Base-by-base conservation (phyloP, 2,113 vertebrate genomes). In the Tachysurus fulvidraco region DNA sequence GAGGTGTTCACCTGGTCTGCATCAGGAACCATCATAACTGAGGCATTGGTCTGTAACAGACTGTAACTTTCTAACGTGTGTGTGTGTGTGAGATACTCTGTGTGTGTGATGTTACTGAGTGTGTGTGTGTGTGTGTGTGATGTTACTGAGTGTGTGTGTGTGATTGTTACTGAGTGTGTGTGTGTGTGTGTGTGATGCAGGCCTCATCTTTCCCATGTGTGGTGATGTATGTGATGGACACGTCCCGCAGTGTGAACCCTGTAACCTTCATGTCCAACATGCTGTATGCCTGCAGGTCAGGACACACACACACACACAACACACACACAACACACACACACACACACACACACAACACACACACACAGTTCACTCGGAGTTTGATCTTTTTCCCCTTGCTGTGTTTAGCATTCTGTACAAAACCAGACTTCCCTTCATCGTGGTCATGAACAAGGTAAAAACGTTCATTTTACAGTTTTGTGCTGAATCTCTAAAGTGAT, bases 241-340 rank as follows among this genome's bases (percentile, higher is more conserved):
- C 98, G 4, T 97, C 98, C 41, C 96, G 98, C 90, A 98, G 98
- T 86, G 97, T 97, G 60, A 99, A 91, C 89, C 98, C 98, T 0
- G 94, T 99, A 90, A 99, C 98, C 16, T 99, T 99, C 90, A 99
- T 99, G 98, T 99, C 98, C 91, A 99, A 99, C 92, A 99, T 99
- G 98, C 94, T 99, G 0, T 99, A 99, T 50, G 98, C 98, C 87
- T 99, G 98, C 97, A 99, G 98, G 98, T 99, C 88, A 91, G 92
- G 30, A 59, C 50, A n/a, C 21, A 7, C 76, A 55, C n/a, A 5
- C 4, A 13, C 46, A 11, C 44, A 30, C 25, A 13, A n/a, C n/a
- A n/a, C n/a, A n/a, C n/a, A n/a, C n/a, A n/a, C n/a, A n/a, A n/a
- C n/a, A n/a, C 12, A 16, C 23, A 11, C 44, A 30, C 25, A 13